phyloP scores from a whole-genome alignment of 2,113 vertebrate genomes.

The Bufo bufo region DNA sequence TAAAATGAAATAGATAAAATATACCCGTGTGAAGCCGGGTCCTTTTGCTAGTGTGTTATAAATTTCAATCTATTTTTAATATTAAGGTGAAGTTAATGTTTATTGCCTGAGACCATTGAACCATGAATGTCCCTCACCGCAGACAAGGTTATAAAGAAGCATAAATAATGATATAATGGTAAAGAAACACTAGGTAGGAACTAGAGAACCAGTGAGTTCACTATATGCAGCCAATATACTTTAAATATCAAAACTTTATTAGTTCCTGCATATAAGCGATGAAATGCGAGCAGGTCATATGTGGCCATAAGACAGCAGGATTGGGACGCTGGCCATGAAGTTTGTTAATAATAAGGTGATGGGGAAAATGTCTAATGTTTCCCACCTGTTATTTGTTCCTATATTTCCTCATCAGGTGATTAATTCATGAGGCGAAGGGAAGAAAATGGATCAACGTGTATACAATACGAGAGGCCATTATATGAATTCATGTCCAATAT shows the following conservation, averaged over 20 bases:
- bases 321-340: background rate
- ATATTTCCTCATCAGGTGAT: background rate
- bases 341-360: constrained; percentile 5
- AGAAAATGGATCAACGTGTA: background rate
- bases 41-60: no score
- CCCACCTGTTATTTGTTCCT: background rate
- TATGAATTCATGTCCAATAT: background rate
- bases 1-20: no score
- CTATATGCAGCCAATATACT: background rate
- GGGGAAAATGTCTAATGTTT: background rate
- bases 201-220: background rate
- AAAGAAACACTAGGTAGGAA: background rate
- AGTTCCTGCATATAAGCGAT: constrained; percentile 14
- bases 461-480: background rate
- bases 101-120: background rate
- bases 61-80: background rate
- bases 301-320: background rate
- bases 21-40: no score
- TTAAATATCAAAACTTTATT: background rate
- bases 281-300: background rate
- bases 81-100: background rate
- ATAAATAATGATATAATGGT: background rate
- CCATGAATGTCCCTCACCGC: background rate
- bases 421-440: background rate
- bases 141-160: background rate